A percentile compares a stretch with the other conserved stretches of the same genome.
Evolutionary conservation across 2,888 invertebrate species (phyloP).

Genomic region (Tipula confusa): DNA sequence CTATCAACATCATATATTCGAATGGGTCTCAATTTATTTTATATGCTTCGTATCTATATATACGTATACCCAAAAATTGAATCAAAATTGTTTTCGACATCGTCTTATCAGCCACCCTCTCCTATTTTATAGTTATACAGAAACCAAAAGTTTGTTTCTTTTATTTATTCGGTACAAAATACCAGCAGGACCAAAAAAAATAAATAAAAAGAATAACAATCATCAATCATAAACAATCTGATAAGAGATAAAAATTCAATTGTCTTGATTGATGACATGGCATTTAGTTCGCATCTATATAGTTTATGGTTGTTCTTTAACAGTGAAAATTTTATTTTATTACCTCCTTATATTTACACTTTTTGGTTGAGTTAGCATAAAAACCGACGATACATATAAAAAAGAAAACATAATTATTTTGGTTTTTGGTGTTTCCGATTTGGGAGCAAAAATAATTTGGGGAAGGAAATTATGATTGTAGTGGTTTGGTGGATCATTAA

Average conservation of each 20-base stretch:
- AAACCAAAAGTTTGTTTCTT: background rate
- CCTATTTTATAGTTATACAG: background rate
- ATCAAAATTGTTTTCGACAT: background rate
- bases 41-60: background rate
- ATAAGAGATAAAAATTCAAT: conserved; percentile 32
- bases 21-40: background rate
- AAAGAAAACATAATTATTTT: conserved; percentile 14
- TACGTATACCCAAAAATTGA: background rate
- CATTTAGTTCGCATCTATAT: background rate
- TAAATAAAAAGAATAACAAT: background rate
- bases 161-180: background rate
- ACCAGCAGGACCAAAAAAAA: background rate
- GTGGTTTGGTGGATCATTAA: background rate
- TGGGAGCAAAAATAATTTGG: background rate
- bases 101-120: background rate
- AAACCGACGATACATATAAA: background rate
- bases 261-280: conserved; percentile 32
- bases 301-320: conserved; percentile 26
- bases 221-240: conserved; percentile 32
- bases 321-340: background rate
- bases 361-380: conserved; percentile 6
- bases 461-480: background rate
- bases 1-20: background rate
- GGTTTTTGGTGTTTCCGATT: conserved; percentile 13
- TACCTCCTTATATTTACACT: conserved; percentile 25